Percentiles rank a stretch among this genome's conserved stretches.
These are phyloP conservation scores for Drosophila eugracilis DNA, from an alignment of 1,140 invertebrate genomes.

Conservation along the genomic window DNA sequence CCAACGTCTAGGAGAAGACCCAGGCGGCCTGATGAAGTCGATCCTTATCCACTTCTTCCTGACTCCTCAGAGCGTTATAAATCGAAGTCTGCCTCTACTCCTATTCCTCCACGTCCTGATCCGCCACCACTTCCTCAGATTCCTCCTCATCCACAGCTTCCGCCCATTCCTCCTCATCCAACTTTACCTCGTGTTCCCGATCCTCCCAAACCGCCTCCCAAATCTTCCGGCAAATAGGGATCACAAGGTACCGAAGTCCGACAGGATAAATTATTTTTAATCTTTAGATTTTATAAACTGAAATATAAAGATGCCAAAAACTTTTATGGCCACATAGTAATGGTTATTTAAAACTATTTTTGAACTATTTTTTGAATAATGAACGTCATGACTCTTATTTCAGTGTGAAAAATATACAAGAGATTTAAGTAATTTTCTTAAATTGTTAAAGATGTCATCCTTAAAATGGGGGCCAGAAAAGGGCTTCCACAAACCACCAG, in stretches of 20 bases:
- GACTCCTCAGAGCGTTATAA: not conserved
- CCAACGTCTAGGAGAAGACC: not conserved
- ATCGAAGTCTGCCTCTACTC: not conserved
- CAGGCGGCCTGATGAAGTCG: not conserved
- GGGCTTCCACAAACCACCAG: not conserved
- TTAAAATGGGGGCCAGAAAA: not conserved
- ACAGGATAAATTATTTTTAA: conserved; percentile 11
- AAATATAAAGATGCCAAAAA: too few species aligned
- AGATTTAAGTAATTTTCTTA: not conserved
- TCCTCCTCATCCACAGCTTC: not conserved
- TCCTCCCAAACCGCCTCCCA: not conserved
- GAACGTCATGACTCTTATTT: not conserved
- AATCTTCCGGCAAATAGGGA: not conserved
- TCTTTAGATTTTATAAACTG: too few species aligned
- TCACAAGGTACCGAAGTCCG: not conserved
- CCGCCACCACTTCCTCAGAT: not conserved
- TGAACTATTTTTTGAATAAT: not conserved
- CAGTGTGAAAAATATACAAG: not conserved
- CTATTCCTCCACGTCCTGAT: not conserved
- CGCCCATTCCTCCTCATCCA: conserved; percentile 6
- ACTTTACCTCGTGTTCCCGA: not conserved
- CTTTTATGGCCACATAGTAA: too few species aligned
- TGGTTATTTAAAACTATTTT: not conserved
- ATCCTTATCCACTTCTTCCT: not conserved
- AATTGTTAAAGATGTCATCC: not conserved